A percentile compares a stretch with the other conserved stretches of the same genome.
Conservation (phyloP, 2,113 vertebrate species). For the Cricetomys ansorgei region DNA sequence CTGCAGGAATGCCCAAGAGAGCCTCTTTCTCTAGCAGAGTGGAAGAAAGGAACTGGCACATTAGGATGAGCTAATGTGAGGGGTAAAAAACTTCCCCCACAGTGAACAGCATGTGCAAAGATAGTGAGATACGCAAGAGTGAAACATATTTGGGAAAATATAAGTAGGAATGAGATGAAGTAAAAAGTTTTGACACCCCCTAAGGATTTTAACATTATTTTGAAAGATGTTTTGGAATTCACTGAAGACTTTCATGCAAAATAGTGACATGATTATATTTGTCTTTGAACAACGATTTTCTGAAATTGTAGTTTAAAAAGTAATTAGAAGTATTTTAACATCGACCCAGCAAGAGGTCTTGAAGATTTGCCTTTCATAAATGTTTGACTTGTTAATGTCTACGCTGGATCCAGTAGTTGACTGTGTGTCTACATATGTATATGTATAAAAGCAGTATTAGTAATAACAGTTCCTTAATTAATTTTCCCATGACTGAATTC, state of each 20-base stretch:
- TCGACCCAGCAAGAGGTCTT: conserved; percentile 36
- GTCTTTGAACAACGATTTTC: conserved; percentile 39
- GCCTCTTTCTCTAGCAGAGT: neutral
- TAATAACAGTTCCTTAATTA: conserved; percentile 81
- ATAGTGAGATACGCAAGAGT: neutral
- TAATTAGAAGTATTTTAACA: conserved; percentile 16
- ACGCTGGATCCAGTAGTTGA: conserved; percentile 19
- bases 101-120: neutral
- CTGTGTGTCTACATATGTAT: conserved; percentile 63
- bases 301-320: conserved; percentile 1
- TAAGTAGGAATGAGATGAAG: conserved; percentile 21
- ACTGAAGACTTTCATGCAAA: conserved; percentile 39
- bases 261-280: conserved; percentile 11
- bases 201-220: conserved; percentile 34
- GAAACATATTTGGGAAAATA: neutral
- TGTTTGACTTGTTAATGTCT: conserved; percentile 67
- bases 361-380: conserved; percentile 61
- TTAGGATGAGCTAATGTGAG: neutral
- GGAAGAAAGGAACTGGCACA: neutral
- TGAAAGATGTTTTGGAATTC: conserved; percentile 25
- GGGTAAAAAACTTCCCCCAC: neutral
- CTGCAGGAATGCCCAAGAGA: neutral
- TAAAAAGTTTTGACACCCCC: neutral
- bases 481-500: conserved; percentile 79
- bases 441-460: conserved; percentile 71